Evolutionary conservation across 1,140 invertebrate species (phyloP).

Genomic region (Xylocopa sonorina): DNA sequence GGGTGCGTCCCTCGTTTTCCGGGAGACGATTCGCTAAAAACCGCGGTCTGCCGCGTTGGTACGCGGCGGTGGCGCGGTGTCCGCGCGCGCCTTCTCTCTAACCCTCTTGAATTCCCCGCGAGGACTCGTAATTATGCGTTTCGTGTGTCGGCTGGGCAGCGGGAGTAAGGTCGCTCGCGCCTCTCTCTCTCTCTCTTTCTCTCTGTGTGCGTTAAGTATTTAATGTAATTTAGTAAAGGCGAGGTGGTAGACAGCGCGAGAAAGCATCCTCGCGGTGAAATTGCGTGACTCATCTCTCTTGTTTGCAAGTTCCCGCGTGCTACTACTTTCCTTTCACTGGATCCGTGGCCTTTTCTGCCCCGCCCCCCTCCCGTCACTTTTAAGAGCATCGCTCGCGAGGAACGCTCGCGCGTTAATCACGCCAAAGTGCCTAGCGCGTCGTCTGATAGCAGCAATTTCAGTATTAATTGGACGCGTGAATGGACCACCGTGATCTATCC

Average conservation of each 20-base stretch:
- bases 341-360: slow-evolving; percentile 18
- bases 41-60: slow-evolving; percentile 5
- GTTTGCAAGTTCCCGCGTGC: slow-evolving; percentile 22
- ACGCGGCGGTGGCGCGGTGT: not conserved
- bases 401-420: slow-evolving; percentile 38
- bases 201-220: slow-evolving; percentile 18
- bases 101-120: slow-evolving; percentile 40
- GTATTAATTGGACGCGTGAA: slow-evolving; percentile 51
- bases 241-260: not conserved
- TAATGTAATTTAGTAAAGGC: slow-evolving; percentile 42
- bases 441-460: slow-evolving; percentile 37
- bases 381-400: slow-evolving; percentile 14
- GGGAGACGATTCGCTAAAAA: slow-evolving; percentile 52
- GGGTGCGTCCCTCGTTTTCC: slow-evolving; percentile 30
- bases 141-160: not conserved
- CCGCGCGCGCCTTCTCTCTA: not conserved
- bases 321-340: slow-evolving; percentile 28
- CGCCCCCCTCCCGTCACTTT: not conserved
- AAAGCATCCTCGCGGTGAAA: slow-evolving; percentile 4
- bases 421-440: slow-evolving; percentile 32
- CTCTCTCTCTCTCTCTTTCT: too few species aligned
- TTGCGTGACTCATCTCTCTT: slow-evolving; percentile 25
- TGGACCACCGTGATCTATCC: not conserved
- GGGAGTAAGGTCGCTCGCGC: slow-evolving; percentile 29
- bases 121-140: slow-evolving; percentile 39